These are phyloP conservation scores for Psilanteris sp. DNA, from an alignment of 1,140 invertebrate species.

Conservation along the genomic window DNA sequence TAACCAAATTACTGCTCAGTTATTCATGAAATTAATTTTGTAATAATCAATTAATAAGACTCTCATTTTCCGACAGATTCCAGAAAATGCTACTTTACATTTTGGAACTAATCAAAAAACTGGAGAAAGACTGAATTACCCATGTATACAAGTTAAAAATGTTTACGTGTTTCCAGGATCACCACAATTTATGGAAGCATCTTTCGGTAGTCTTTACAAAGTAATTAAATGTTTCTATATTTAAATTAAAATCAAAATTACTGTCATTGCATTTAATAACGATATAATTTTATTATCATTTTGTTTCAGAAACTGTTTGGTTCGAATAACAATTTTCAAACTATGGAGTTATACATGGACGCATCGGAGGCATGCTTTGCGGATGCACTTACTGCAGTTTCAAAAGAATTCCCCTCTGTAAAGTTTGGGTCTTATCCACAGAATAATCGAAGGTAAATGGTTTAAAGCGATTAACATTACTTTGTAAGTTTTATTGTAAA, in stretches of 20 bases:
- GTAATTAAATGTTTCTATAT: conserved; percentile 62
- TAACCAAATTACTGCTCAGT: no score
- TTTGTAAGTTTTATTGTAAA: no score
- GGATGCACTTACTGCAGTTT: conserved; percentile 73
- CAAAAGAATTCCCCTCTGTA: conserved; percentile 77
- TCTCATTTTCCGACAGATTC: conserved; percentile 71
- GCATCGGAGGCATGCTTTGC: conserved; percentile 78
- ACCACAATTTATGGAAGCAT: conserved; percentile 83
- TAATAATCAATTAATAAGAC: background rate
- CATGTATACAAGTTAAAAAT: conserved; percentile 85
- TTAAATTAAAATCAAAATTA: no score
- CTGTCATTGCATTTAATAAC: no score
- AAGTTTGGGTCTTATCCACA: conserved; percentile 81
- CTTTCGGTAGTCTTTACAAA: conserved; percentile 80
- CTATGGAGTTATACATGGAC: conserved; percentile 76
- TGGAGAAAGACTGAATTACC: conserved; percentile 78
- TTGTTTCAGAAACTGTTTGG: conserved; percentile 74
- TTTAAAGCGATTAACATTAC: conserved; percentile 4
- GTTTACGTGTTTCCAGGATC: conserved; percentile 90
- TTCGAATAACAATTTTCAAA: conserved; percentile 73
- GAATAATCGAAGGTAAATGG: conserved; percentile 73
- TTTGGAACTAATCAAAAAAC: conserved; percentile 73
- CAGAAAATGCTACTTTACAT: conserved; percentile 75
- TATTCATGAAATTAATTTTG: no score
- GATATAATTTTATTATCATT: no score